phyloP scores from a whole-genome alignment of 2,113 vertebrate genomes.

The Taurulus bubalis region DNA sequence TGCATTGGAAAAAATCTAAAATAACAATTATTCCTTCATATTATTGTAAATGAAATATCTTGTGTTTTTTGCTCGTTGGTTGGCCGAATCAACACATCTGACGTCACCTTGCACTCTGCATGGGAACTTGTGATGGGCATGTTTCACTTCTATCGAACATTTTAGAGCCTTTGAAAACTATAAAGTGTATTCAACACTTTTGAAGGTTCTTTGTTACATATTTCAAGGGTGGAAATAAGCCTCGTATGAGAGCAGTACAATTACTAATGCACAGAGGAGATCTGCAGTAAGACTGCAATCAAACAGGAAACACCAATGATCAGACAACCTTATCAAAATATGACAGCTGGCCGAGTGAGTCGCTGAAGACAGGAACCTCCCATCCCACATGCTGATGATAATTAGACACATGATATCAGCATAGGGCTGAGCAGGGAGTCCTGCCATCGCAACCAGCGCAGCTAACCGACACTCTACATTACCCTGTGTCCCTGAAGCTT shows the following conservation, averaged over 20 bases:
- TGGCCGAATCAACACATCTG: background rate
- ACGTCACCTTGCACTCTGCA: background rate
- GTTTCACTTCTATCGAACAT: background rate
- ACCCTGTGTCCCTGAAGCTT: background rate
- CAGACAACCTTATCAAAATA: constrained; percentile 63
- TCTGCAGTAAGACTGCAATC: constrained; percentile 17
- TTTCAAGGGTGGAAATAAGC: background rate
- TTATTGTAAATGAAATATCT: background rate
- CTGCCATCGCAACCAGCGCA: constrained; percentile 9
- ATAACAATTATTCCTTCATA: background rate
- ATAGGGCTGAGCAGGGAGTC: constrained; percentile 30
- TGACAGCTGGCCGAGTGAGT: constrained; percentile 63
- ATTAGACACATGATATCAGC: constrained; percentile 50
- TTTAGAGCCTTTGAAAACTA: background rate
- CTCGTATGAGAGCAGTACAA: background rate
- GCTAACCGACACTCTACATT: background rate
- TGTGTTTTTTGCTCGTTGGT: background rate
- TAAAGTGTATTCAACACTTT: background rate
- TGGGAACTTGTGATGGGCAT: too few species aligned
- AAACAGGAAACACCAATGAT: constrained; percentile 38
- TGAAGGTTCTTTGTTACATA: background rate
- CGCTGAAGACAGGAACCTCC: constrained; percentile 54
- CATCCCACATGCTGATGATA: constrained; percentile 59
- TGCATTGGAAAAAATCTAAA: background rate
- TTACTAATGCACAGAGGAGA: constrained; percentile 9